These are phyloP conservation scores for Vesta saturnalis DNA, from an alignment of 2,888 invertebrate genomes.

Conservation along the genomic window DNA sequence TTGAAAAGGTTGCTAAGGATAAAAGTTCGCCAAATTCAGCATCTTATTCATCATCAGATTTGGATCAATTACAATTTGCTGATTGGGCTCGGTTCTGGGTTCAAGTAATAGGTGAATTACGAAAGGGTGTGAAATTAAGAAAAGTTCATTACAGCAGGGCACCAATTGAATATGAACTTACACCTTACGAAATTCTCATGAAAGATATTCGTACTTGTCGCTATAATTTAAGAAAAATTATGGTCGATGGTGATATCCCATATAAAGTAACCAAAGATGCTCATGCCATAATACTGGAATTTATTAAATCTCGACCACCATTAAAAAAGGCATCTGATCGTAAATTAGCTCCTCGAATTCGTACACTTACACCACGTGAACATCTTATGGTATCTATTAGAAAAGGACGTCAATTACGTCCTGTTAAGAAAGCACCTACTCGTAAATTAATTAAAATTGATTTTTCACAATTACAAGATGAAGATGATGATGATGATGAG, in stretches of 20 bases:
- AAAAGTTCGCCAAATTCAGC: conserved; percentile 72
- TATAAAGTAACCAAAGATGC: conserved; percentile 92
- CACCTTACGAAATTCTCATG: conserved; percentile 96
- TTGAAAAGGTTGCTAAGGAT: conserved; percentile 82
- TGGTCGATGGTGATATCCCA: conserved; percentile 84
- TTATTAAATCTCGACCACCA: conserved; percentile 94
- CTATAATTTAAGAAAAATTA: conserved; percentile 88
- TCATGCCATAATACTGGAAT: conserved; percentile 94
- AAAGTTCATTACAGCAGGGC: conserved; percentile 82
- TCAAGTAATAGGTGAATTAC: conserved; percentile 90
- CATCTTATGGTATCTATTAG: conserved; percentile 88
- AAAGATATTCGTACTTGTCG: conserved; percentile 92
- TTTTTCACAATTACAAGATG: conserved; percentile 75
- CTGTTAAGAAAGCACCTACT: conserved; percentile 57
- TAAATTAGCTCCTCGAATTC: conserved; percentile 79
- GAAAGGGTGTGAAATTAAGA: conserved; percentile 92
- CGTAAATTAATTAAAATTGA: conserved; percentile 85
- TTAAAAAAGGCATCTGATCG: conserved; percentile 90
- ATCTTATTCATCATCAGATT: no score
- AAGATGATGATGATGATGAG: conserved; percentile 62
- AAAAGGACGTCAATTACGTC: conserved; percentile 75
- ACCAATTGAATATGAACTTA: conserved; percentile 91
- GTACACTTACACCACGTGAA: conserved; percentile 82
- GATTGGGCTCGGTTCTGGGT: conserved; percentile 98
- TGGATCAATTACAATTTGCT: conserved; percentile 85